Evolutionary conservation across 2,113 vertebrate species (phyloP), one percentile per base, ranked within the genome.

Genomic region (Chaetodon trifascialis): DNA sequence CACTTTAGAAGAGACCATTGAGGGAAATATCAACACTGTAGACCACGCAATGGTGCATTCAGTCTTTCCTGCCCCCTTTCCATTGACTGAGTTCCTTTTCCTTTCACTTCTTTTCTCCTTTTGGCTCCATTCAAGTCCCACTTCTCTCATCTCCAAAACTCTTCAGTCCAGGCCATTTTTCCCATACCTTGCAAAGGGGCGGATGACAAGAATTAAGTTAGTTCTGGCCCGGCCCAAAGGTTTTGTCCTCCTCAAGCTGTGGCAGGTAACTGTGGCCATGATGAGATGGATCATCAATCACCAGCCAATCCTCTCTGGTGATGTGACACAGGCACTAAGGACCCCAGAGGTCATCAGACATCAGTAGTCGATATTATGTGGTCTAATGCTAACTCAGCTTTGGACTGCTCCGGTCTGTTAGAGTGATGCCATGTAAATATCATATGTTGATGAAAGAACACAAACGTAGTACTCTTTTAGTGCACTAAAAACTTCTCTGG

Each of bases 151-250:
- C 94, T 95, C 92, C 86, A 82, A 85, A 92, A 93, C 96, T 93
- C 92, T 91, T 94, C 91, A 93, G 89, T 89, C 86, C 89, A 89
- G 77, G 88, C 93, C 89, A 91, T 94, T 96, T 95, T 96, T 95
- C 95, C 95, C 94, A 95, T 95, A 96, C 95, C 95, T 97, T 96
- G 94, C 95, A 95, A 95, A 95, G 95, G 94, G 96, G 93, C 93
- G 86, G 88, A 85, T 54, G 91, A 88, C 89, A 91, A 87, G 95
- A 97, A 97, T 96, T 94, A 95, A 92, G 92, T 96, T 96, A 96
- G 95, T 96, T 97, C 95, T 97, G 96, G 93, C 90, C 87, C 80
- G 63, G 86, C 92, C 93, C 90, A 59, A 11, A 90, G 80, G 92
- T 95, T 96, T 96, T 95, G 94, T 95, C 84, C 86, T 80, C 80